Percentiles rank a stretch among this genome's conserved stretches.
These are phyloP conservation scores for Lacanobia wlatinum DNA, from an alignment of 2,888 invertebrate genomes.

Conservation along the genomic window DNA sequence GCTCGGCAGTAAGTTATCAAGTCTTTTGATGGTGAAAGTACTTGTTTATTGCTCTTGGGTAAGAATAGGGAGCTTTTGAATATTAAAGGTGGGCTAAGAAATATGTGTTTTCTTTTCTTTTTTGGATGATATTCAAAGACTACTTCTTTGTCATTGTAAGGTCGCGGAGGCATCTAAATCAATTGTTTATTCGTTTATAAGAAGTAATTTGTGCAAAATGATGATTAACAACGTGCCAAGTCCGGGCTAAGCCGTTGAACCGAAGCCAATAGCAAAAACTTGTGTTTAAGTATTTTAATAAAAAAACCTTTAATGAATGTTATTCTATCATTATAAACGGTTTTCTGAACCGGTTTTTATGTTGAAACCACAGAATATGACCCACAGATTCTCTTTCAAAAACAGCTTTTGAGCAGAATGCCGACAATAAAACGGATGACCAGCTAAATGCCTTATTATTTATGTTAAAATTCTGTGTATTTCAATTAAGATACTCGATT, in stretches of 20 bases:
- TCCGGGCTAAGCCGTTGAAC: no score
- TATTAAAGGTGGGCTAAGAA: not conserved
- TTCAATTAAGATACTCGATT: not conserved
- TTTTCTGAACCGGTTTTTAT: not conserved
- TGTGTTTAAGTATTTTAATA: no score
- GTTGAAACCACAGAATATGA: not conserved
- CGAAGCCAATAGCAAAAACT: no score
- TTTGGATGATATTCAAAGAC: not conserved
- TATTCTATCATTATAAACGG: no score
- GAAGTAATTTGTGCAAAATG: no score
- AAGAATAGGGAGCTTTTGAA: not conserved
- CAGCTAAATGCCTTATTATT: no score
- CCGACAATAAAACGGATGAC: no score
- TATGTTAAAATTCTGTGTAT: no score
- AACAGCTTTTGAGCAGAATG: not conserved
- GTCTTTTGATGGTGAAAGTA: conserved; percentile 11
- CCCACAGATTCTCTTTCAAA: not conserved
- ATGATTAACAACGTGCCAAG: no score
- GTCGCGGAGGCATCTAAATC: no score
- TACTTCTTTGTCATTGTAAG: no score
- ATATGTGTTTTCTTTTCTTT: not conserved
- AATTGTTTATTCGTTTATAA: not conserved
- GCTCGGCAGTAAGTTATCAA: conserved; percentile 26
- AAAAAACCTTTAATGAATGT: no score
- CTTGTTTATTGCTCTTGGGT: conserved; percentile 24